Conservation (phyloP, 2,888 invertebrate genomes). For the Beris morrisii region DNA sequence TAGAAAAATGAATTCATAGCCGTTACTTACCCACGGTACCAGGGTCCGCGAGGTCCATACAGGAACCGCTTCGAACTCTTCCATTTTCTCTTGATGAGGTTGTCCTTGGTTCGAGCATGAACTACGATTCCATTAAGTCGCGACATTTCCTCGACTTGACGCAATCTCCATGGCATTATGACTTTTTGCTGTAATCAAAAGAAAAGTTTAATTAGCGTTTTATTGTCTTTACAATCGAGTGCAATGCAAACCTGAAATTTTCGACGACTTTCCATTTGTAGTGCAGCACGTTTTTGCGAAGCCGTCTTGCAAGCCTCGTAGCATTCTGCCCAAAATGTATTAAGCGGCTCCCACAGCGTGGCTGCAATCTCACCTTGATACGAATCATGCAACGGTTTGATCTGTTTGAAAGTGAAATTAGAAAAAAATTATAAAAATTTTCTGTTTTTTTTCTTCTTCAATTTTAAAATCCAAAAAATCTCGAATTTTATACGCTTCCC, state of each 20-base stretch:
- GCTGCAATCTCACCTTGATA: conserved; percentile 60
- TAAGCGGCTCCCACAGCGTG: conserved; percentile 59
- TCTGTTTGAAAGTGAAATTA: conserved; percentile 47
- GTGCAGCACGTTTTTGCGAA: conserved; percentile 60
- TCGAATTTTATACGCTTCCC: too few species aligned
- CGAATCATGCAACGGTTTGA: conserved; percentile 60
- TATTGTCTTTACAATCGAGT: not conserved
- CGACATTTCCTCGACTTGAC: conserved; percentile 59
- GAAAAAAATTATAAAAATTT: conserved; percentile 20
- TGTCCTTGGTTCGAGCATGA: conserved; percentile 58
- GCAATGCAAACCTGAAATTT: conserved; percentile 57
- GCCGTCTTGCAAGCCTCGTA: conserved; percentile 63
- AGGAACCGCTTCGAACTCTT: conserved; percentile 60
- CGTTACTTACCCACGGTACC: conserved; percentile 55
- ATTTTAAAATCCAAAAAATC: not conserved
- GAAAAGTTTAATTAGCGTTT: too few species aligned
- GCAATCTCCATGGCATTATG: conserved; percentile 58
- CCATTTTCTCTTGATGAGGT: conserved; percentile 60
- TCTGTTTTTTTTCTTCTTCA: not conserved
- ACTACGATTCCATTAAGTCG: conserved; percentile 58
- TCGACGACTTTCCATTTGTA: conserved; percentile 61
- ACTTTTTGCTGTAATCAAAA: conserved; percentile 56
- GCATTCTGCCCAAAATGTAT: conserved; percentile 64
- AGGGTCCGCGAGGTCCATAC: conserved; percentile 59
- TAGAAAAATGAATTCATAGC: conserved; percentile 4